Evolutionary conservation across 2,113 vertebrate species (phyloP).

Genomic region (Phylloscopus trochiloides): DNA sequence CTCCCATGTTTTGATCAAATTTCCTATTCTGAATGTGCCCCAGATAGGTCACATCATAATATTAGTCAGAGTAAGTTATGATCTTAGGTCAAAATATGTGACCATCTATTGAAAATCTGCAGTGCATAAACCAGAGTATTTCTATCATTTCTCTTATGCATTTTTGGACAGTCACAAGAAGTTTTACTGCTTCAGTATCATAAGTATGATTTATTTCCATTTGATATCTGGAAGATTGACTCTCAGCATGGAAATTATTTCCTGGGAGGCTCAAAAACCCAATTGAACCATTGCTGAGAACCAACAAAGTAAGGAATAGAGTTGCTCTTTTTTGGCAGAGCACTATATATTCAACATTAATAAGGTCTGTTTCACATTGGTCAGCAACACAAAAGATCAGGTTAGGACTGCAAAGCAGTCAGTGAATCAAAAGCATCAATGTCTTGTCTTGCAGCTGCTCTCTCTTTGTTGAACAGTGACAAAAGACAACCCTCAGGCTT

Average conservation of each 20-base stretch:
- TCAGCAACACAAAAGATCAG: background rate
- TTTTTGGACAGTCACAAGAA: background rate
- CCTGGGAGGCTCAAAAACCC: background rate
- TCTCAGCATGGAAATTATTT: background rate
- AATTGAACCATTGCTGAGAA: background rate
- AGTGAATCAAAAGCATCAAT: background rate
- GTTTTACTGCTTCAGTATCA: background rate
- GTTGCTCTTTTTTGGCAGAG: background rate
- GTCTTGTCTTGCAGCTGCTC: fast-evolving
- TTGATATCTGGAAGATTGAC: background rate
- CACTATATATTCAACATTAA: background rate
- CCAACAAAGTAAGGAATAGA: background rate
- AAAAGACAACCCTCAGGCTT: background rate
- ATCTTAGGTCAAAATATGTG: background rate
- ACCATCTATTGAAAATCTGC: background rate
- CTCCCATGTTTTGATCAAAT: background rate
- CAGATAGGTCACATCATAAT: background rate
- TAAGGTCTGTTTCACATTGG: background rate
- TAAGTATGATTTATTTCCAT: background rate
- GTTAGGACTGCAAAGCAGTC: background rate
- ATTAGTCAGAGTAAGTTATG: background rate
- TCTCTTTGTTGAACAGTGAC: background rate
- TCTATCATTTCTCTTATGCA: background rate
- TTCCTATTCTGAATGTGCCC: fast-evolving
- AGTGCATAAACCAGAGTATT: background rate